phyloP scores from a whole-genome alignment of 2,113 vertebrate species.

The Tachysurus vachellii region DNA sequence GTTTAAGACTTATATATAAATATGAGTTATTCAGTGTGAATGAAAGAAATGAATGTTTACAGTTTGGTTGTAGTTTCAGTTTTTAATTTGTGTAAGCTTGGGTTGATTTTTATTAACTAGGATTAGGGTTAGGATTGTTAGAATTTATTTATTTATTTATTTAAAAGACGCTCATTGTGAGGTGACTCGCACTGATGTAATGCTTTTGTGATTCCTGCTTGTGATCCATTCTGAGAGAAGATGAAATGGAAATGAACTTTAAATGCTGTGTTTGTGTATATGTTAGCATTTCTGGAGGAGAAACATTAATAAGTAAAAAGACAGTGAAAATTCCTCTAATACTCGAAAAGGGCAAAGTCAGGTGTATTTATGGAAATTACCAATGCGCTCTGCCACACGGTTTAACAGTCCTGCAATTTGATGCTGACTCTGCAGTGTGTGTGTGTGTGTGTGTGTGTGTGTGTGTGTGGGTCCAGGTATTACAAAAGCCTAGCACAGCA shows the following conservation, averaged over 20 bases:
- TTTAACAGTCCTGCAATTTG: slow-evolving; percentile 36
- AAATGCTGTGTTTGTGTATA: slow-evolving; percentile 36
- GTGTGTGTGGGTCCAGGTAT: slow-evolving; percentile 6
- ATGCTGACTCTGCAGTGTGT: slow-evolving; percentile 47
- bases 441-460: slow-evolving; percentile 2
- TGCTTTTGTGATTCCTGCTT: not conserved
- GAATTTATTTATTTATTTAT: too few species aligned
- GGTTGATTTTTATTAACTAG: not conserved
- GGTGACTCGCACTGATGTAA: not conserved
- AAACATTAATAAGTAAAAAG: slow-evolving; percentile 39
- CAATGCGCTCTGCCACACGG: slow-evolving; percentile 39
- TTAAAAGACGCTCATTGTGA: too few species aligned
- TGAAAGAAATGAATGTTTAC: not conserved
- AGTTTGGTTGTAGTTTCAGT: not conserved
- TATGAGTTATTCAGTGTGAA: not conserved
- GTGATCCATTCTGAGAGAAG: not conserved
- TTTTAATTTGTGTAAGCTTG: not conserved
- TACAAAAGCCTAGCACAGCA: slow-evolving; percentile 34
- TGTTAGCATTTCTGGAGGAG: slow-evolving; percentile 37
- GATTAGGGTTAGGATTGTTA: not conserved
- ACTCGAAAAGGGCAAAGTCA: slow-evolving; percentile 51
- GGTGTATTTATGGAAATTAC: slow-evolving; percentile 53
- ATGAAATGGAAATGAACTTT: slow-evolving; percentile 35
- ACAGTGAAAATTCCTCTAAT: slow-evolving; percentile 37
- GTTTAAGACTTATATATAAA: not conserved